Percentiles rank a stretch among this genome's conserved stretches.
Evolutionary conservation across 2,888 invertebrate genomes (phyloP).

Genomic region (Argyra leucocephala): DNA sequence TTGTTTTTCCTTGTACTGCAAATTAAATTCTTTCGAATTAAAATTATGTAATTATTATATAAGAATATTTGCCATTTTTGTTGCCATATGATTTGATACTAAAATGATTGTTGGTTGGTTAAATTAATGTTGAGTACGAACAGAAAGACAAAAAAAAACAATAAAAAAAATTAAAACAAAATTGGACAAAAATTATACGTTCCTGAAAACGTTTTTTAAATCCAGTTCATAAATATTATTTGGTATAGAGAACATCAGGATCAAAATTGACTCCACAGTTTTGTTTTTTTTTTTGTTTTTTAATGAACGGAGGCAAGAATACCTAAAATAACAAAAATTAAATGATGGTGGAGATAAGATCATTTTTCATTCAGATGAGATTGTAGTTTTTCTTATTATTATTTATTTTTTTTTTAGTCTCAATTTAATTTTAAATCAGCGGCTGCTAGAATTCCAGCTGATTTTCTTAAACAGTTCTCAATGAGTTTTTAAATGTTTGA

Average conservation of each 20-base stretch:
- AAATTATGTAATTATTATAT: conserved; percentile 6
- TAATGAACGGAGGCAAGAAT: background rate
- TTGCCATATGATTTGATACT: background rate
- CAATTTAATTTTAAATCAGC: too few species aligned
- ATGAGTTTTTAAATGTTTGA: too few species aligned
- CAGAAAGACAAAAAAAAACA: background rate
- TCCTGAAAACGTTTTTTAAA: background rate
- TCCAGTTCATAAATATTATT: conserved; percentile 2
- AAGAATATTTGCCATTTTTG: background rate
- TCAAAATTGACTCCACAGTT: background rate
- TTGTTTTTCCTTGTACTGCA: background rate
- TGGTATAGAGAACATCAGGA: background rate
- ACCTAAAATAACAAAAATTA: background rate
- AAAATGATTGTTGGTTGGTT: background rate
- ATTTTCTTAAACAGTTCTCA: too few species aligned
- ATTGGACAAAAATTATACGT: background rate
- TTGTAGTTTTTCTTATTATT: background rate
- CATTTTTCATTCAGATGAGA: background rate
- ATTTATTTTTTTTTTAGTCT: background rate
- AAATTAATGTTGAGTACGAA: too few species aligned
- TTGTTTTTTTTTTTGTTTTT: too few species aligned
- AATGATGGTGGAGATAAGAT: conserved; percentile 6
- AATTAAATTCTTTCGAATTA: conserved; percentile 1
- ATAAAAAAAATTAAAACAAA: background rate
- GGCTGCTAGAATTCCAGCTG: too few species aligned